A percentile compares a stretch with the other conserved stretches of the same genome.
phyloP scores from a whole-genome alignment of 1,140 invertebrate species.

The Neodiprion fabricii region DNA sequence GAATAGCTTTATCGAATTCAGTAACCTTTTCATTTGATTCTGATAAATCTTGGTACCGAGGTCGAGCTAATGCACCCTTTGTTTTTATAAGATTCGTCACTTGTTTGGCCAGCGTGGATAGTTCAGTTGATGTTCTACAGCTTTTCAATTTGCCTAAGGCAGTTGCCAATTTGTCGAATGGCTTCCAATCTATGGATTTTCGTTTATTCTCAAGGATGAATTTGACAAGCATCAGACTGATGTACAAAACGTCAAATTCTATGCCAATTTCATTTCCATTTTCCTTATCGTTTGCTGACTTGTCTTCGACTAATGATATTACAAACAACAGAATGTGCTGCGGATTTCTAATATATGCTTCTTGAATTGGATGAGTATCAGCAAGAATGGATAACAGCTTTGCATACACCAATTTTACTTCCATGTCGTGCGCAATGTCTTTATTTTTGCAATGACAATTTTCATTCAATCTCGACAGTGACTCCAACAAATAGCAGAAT shows the following conservation, averaged over 20 bases:
- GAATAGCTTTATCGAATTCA: constrained; percentile 69
- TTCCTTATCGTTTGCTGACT: constrained; percentile 7
- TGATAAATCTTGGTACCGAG: constrained; percentile 45
- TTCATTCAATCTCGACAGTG: constrained; percentile 30
- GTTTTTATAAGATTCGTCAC: constrained; percentile 60
- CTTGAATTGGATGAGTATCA: constrained; percentile 46
- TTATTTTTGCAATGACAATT: background rate
- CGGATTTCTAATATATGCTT: constrained; percentile 50
- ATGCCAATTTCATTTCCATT: constrained; percentile 27
- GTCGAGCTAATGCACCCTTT: constrained; percentile 46
- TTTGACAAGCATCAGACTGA: constrained; percentile 57
- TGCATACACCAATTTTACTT: constrained; percentile 43
- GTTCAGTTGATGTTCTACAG: constrained; percentile 15
- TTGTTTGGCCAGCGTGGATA: constrained; percentile 49
- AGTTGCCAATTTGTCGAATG: constrained; percentile 58
- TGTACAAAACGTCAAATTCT: constrained; percentile 50
- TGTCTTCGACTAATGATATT: constrained; percentile 41
- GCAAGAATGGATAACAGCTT: constrained; percentile 52
- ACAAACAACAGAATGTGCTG: constrained; percentile 49
- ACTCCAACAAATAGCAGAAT: constrained; percentile 49
- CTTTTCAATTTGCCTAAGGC: constrained; percentile 52
- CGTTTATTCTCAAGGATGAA: constrained; percentile 45
- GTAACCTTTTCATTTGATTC: constrained; percentile 45
- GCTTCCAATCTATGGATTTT: constrained; percentile 45
- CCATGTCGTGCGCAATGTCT: constrained; percentile 29